These are phyloP conservation scores for Dolichopus griseipennis DNA, from an alignment of 2,888 invertebrate species.

Conservation along the genomic window DNA sequence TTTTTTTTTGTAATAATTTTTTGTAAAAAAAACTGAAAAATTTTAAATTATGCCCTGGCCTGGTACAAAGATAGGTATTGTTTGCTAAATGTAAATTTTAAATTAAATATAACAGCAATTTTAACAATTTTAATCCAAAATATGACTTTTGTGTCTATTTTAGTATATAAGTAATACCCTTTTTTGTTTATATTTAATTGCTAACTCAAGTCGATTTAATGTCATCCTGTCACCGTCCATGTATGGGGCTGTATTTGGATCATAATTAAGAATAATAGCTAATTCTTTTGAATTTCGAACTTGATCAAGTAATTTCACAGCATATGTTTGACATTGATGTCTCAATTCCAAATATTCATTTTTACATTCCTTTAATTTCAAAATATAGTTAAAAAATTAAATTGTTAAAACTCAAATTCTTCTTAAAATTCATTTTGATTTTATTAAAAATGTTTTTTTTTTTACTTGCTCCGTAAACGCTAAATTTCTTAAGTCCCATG, in stretches of 20 bases:
- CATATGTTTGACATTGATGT: constrained; percentile 81
- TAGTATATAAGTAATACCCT: constrained; percentile 51
- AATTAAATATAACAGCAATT: too few species aligned
- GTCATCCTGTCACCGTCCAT: constrained; percentile 76
- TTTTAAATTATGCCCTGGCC: too few species aligned
- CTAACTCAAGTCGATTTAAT: constrained; percentile 76
- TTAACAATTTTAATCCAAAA: too few species aligned
- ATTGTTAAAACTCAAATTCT: background rate
- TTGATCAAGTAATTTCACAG: constrained; percentile 83
- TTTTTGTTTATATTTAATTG: constrained; percentile 91
- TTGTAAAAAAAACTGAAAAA: too few species aligned
- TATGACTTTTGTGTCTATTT: too few species aligned
- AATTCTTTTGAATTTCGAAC: constrained; percentile 87
- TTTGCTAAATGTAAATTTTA: too few species aligned
- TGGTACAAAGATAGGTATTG: too few species aligned
- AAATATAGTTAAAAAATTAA: background rate
- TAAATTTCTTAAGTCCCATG: constrained; percentile 86
- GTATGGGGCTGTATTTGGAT: constrained; percentile 63
- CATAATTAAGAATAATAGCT: constrained; percentile 88
- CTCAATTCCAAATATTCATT: constrained; percentile 79
- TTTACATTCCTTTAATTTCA: constrained; percentile 64
- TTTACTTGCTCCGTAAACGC: constrained; percentile 74
- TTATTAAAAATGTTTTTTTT: constrained; percentile 13
- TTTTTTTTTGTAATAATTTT: too few species aligned
- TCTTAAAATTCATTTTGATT: constrained; percentile 2